Base-by-base conservation (phyloP, 2,888 invertebrate genomes). In the Drosophila recens region DNA sequence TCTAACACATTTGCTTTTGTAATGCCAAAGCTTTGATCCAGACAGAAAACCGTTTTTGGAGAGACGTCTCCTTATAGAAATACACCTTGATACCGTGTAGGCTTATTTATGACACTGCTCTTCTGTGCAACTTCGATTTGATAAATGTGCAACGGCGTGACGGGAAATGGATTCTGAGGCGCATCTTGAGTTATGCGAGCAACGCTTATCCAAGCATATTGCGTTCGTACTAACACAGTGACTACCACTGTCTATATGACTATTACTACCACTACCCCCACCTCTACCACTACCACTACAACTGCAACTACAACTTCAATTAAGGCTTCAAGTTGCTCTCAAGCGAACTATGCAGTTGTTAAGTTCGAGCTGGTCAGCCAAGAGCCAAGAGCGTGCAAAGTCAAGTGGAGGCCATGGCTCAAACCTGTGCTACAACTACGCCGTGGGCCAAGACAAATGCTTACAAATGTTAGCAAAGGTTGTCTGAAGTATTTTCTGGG, bases 101-200 rank as follows among this genome's bases (percentile, higher is more conserved):
- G 68, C 88, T 69, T 85, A 87, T 86, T 87, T 87, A 85, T 79
- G 82, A 77, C 65, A 61, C 61, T 69, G 61, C 54, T 63, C 49
- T 54, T 59, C 49, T 61, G 66, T 48, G 59, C 57, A 68, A 64
- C 54, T 34, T 67, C 69, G 42, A 64, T 63, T 63, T 87, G 84
- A 87, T 84, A 71, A 72, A 84, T 82, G 80, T 75, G 68, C 75
- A 67, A 51, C 59, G 75, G 58, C 43, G 59, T 59, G 66, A 57
- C 68, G 57, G 78, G 76, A 80, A 86, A 86, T 83, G 83, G 80
- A 76, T 72, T 79, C 54, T 65, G 68, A 70, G 70, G 45, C 43
- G 54, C 59, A 65, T 57, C 73, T 69, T 74, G 82, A 82, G 67
- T 82, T 84, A 84, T 78, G 66, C 49, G 62, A 66, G 52, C 64